Evolutionary conservation across 2,797 vertebrate genomes (phyloP).

Genomic region (Choloepus didactylus): DNA sequence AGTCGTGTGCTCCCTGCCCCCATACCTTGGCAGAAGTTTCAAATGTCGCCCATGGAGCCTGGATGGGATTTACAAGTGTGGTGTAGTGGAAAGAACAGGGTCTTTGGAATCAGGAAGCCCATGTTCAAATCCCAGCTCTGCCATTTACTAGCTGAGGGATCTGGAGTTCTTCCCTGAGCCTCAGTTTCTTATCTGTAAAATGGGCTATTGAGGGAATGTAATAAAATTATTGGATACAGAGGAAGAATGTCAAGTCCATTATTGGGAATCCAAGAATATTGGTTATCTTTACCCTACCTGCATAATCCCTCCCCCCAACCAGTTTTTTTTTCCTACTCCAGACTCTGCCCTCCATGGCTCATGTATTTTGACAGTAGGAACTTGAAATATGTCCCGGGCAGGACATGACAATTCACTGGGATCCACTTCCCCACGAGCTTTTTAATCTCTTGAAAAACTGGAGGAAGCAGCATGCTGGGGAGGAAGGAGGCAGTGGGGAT

Average conservation of each 20-base stretch:
- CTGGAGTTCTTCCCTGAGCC: no score
- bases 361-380: neutral
- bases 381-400: neutral
- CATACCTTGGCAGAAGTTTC: neutral
- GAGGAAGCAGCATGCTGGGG: neutral
- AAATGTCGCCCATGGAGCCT: neutral
- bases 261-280: neutral
- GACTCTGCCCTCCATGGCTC: neutral
- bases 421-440: slow-evolving; percentile 40
- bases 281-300: neutral
- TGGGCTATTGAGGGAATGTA: neutral
- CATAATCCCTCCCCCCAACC: no score
- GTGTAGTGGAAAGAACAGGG: neutral
- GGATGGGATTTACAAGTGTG: neutral
- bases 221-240: neutral
- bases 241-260: neutral
- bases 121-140: neutral
- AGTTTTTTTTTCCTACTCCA: neutral
- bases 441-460: slow-evolving; percentile 37
- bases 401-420: neutral
- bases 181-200: neutral
- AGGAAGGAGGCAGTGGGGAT: neutral
- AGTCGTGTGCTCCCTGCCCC: neutral
- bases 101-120: neutral
- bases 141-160: neutral